These are phyloP conservation scores for Pachycephus smyrnensis DNA, from an alignment of 2,888 invertebrate genomes.

Conservation along the genomic window DNA sequence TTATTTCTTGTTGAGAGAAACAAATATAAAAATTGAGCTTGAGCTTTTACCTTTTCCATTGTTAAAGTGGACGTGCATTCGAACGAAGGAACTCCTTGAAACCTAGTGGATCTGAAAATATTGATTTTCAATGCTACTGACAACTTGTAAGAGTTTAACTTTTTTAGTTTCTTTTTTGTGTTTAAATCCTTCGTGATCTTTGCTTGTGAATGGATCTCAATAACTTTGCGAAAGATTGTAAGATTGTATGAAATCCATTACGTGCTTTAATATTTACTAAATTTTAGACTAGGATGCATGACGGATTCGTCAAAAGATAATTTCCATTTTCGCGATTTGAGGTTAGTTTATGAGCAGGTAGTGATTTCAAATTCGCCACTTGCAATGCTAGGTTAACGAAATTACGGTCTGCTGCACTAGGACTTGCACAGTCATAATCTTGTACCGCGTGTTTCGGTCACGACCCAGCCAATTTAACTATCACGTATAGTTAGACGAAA, in stretches of 20 bases:
- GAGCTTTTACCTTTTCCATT: not conserved
- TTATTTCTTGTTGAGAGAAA: not conserved
- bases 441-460: conserved; percentile 27
- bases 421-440: conserved; percentile 30
- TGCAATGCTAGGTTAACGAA: conserved; percentile 37
- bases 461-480: conserved; percentile 8
- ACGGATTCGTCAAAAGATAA: too few species aligned
- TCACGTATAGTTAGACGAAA: not conserved
- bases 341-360: not conserved
- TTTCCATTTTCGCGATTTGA: not conserved
- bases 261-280: not conserved
- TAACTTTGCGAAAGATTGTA: not conserved
- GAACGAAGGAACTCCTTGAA: not conserved
- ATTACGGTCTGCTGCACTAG: conserved; percentile 30
- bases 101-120: not conserved
- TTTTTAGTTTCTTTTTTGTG: not conserved
- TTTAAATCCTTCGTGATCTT: not conserved
- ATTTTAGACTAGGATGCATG: not conserved
- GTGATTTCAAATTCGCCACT: conserved; percentile 34
- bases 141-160: not conserved
- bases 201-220: not conserved
- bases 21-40: not conserved
- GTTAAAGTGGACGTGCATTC: not conserved
- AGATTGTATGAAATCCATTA: not conserved
- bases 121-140: not conserved